Base-by-base conservation (phyloP, 2,888 invertebrate genomes). In the Vesta saturnalis region DNA sequence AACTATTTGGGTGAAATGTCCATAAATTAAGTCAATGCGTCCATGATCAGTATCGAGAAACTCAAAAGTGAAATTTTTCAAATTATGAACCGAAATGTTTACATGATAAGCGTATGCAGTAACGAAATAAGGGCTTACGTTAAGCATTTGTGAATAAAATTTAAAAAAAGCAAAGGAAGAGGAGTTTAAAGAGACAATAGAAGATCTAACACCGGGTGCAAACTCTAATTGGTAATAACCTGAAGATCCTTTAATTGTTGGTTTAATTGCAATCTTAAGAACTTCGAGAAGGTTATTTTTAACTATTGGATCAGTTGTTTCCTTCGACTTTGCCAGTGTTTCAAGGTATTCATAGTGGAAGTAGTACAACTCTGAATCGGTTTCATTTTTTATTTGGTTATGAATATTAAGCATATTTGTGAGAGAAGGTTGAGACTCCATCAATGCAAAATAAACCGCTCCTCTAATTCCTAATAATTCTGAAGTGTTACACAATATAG, bases 311-410 rank as follows among this genome's bases (percentile, higher is more conserved):
- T 3, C 5, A 47, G 43, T 46, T 43, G n/a, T n/a, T n/a, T n/a
- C n/a, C n/a, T n/a, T n/a, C n/a, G n/a, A n/a, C n/a, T 21, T 15
- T 12, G 59, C 8, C 46, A 59, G 19, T 1, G 59, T 19, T 15
- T 19, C 35, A n/a, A 59, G 1, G 46, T 59, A 46, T 18, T 14
- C 14, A 14, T 59, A 59, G 21, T 59, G 59, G 43, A 59, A 46
- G 10, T 43, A n/a, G 59, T 59, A 59, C 1, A 59, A 18, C n/a
- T 59, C 46, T 2, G 12, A 12, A 18, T 59, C 35, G 12, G 39
- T 10, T 59, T 59, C 59, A 8, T 21, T 6, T 39, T 59, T 16
- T 16, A 59, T 59, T 10, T n/a, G n/a, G 16, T 39, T 39, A 6
- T 46, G 39, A 14, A 59, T 59, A n/a, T 46, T 15, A 14, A 46